Evolutionary conservation across 2,797 vertebrate genomes (phyloP).

Genomic region (Schizopygopsis malacanthus): DNA sequence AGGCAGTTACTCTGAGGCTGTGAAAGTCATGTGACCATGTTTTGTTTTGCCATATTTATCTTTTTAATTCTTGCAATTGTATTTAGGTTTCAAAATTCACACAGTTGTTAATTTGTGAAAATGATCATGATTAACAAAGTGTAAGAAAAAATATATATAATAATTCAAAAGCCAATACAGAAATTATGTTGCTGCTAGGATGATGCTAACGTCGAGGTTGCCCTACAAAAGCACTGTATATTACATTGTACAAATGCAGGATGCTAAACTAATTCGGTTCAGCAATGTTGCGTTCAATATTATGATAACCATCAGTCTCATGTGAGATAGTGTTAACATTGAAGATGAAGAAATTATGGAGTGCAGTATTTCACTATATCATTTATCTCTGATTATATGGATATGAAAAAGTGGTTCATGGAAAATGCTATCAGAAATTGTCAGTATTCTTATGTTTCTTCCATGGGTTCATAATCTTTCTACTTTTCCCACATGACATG

Average conservation of each 20-base stretch:
- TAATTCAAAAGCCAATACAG: background rate
- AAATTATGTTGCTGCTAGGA: background rate
- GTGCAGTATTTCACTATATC: background rate
- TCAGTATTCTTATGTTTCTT: background rate
- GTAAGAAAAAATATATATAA: background rate
- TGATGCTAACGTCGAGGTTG: background rate
- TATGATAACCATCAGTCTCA: background rate
- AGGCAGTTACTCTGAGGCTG: background rate
- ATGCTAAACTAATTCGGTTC: background rate
- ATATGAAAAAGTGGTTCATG: background rate
- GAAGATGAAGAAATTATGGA: background rate
- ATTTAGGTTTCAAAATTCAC: background rate
- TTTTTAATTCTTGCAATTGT: background rate
- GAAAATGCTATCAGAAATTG: background rate
- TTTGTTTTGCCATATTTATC: background rate
- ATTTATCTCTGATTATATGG: background rate
- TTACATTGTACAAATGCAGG: background rate
- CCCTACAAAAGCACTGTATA: background rate
- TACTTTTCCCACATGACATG: background rate
- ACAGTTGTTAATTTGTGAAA: background rate
- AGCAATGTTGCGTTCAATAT: background rate
- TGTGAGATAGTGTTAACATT: background rate
- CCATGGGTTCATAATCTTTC: background rate
- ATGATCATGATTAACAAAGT: background rate
- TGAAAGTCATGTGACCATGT: background rate